Base-by-base conservation (phyloP, 2,888 invertebrate species). In the Melieria omissa region DNA sequence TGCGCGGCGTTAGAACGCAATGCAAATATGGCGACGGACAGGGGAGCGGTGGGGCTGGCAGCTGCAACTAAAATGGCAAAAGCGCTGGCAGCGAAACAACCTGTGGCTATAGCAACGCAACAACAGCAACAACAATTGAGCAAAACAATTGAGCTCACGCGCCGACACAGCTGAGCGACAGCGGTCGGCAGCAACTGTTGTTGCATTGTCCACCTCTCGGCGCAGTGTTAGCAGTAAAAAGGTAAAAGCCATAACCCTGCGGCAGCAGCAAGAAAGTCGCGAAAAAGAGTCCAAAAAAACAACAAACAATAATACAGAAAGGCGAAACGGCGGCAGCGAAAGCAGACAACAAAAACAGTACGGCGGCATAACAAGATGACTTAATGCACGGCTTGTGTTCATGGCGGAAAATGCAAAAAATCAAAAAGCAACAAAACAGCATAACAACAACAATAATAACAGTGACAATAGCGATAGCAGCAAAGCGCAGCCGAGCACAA, bases 351-450 rank as follows among this genome's bases (percentile, higher is more conserved):
- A 9, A 49, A 49, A 49, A 49, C 49, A 49, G 49, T 2, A 9
- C 10, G 12, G 12, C 9, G 3, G 49, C 49, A 49, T 49, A 10
- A 49, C 49, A 16, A 61, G 41, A 41, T 61, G 42, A 42, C 61
- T 61, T 61, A 61, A 61, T 61, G 61, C 61, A 61, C 41, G 44
- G 61, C 12, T 42, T 61, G 61, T 61, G 61, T 61, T 61, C 42
- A 42, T 61, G 9, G 61, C 10, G 41, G 9, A 5, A 29, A 61
- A 61, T 4, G 61, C 61, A 61, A 61, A 61, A 16, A 61, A 5
- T 16, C 57, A 10, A 57, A 14, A 29, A 61, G 7, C 61, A 44
- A 45, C 61, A 61, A n/a, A 6, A 41, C 41, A 4, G 9, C 41
- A 9, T 5, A 58, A 14, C 16, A 41, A n/a, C n/a, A 10, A 16